Base-by-base conservation (phyloP, 2,888 invertebrate species). In the Ectemnius cavifrons region DNA sequence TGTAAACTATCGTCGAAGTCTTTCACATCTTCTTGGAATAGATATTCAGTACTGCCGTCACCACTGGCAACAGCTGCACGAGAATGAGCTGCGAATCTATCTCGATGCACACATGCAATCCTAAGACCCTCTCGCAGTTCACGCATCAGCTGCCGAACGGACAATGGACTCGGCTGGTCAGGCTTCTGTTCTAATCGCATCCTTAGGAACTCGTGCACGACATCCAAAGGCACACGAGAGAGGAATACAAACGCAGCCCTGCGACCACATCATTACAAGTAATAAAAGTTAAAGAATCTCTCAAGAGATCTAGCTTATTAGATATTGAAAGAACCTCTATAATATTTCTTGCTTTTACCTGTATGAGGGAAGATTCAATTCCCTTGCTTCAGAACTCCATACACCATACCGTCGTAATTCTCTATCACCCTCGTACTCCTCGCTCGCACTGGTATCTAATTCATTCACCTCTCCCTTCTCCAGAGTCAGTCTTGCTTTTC, bases 121-220 rank as follows among this genome's bases (percentile, higher is more conserved):
- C 95, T 94, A 67, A 99, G 91, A 0, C 97, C 97, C 86, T 98
- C 98, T 76, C 97, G 96, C 79, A 98, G 93, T 91, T 99, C 98
- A 87, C 96, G 94, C 92, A 97, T 96, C 63, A 97, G 90, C 94
- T 98, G 97, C 85, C 96, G 94, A 60, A 98, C 94, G 82, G 97
- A 97, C 60, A 98, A 93, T 6, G 96, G 95, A 63, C 97, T 97
- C 0, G 98, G 98, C 63, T 96, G 94, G 23, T 94, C 93, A 0
- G 97, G 96, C 71, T 95, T 94, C 75, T 96, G 95, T 88, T 98
- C 97, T 52, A 98, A 92, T 58, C 98, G 92, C 93, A 98, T 94
- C 74, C 94, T 92, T 58, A 98, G 92, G 92, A 97, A 98, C 91
- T 98, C 98, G 88, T 98, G 96, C 77, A 97, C 95, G n/a, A 98